A percentile compares a stretch with the other conserved stretches of the same genome.
Evolutionary conservation across 2,888 invertebrate genomes (phyloP).

Genomic region (Ptycholaimellus sp.): DNA sequence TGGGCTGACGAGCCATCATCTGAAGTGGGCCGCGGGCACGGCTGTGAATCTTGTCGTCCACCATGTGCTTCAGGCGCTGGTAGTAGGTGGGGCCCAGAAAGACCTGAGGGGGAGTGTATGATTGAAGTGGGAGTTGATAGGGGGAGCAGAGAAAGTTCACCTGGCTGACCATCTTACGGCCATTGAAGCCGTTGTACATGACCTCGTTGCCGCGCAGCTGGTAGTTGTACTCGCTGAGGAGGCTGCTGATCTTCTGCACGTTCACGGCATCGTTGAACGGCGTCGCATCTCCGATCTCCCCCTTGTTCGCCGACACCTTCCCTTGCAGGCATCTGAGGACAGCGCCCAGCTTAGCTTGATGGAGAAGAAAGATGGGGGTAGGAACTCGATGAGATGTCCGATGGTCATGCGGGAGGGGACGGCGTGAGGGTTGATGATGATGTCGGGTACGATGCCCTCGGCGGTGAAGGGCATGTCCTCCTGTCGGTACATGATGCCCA

Average conservation of each 20-base stretch:
- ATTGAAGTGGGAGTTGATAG: too few relatives aligned
- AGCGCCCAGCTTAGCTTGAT: too few relatives aligned
- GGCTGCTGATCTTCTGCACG: conserved; percentile 90
- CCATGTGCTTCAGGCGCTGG: conserved; percentile 97
- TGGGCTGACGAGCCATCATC: conserved; percentile 89
- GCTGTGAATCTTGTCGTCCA: conserved; percentile 98
- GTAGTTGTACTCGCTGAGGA: conserved; percentile 61
- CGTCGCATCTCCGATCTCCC: conserved; percentile 98
- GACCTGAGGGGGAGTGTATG: too few relatives aligned
- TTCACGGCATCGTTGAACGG: conserved; percentile 98
- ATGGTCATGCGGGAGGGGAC: conserved; percentile 99
- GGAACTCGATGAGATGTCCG: conserved; percentile 98
- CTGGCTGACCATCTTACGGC: conserved; percentile 93
- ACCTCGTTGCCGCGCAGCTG: conserved; percentile 51
- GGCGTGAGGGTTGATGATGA: conserved; percentile 98
- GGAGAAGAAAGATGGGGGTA: too few relatives aligned
- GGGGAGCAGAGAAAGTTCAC: too few relatives aligned
- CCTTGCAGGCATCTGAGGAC: too few relatives aligned
- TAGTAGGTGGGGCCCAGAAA: conserved; percentile 42
- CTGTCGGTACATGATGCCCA: conserved; percentile 79
- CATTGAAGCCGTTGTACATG: conserved; percentile 92
- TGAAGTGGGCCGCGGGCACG: conserved; percentile 62
- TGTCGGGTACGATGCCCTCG: conserved; percentile 90
- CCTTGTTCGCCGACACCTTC: conserved; percentile 75
- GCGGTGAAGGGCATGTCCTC: conserved; percentile 36